These are phyloP conservation scores for Pocillopora damicornis DNA, from an alignment of 64 coral and sea anemone genomes.

Conservation along the genomic window DNA sequence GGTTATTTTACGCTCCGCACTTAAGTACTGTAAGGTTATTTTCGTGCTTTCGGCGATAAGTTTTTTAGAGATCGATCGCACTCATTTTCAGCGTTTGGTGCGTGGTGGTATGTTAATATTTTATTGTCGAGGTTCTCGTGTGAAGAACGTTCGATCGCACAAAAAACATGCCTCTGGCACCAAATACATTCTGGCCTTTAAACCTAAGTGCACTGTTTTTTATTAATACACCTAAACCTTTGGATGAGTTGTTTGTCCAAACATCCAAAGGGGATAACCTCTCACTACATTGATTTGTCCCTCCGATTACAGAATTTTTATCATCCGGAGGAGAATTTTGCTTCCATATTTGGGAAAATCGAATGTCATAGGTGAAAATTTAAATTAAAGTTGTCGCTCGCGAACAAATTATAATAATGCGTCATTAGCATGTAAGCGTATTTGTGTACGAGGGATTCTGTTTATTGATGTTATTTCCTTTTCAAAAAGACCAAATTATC, in stretches of 20 bases:
- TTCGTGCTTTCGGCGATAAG: neutral
- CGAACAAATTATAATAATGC: neutral
- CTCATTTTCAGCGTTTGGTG: neutral
- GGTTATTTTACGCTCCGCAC: neutral
- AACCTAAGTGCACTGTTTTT: conserved; percentile 18
- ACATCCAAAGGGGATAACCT: neutral
- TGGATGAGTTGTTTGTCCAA: neutral
- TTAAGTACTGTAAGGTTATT: neutral
- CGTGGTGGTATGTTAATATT: neutral
- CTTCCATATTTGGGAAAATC: conserved; percentile 42
- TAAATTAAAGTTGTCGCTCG: conserved; percentile 5
- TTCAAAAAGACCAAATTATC: neutral
- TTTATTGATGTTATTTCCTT: neutral
- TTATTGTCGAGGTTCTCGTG: neutral
- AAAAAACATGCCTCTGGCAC: neutral
- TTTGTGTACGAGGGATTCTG: neutral
- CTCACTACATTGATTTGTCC: neutral
- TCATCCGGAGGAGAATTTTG: conserved; percentile 16
- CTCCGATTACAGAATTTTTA: conserved; percentile 26
- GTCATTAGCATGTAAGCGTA: neutral
- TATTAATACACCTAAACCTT: neutral
- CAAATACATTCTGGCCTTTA: neutral
- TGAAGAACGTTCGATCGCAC: neutral
- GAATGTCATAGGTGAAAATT: conserved; percentile 14
- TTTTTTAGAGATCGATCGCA: neutral